Evolutionary conservation across 2,888 invertebrate species (phyloP), one percentile per base, ranked within the genome.

Genomic region (Athetis lepigone): DNA sequence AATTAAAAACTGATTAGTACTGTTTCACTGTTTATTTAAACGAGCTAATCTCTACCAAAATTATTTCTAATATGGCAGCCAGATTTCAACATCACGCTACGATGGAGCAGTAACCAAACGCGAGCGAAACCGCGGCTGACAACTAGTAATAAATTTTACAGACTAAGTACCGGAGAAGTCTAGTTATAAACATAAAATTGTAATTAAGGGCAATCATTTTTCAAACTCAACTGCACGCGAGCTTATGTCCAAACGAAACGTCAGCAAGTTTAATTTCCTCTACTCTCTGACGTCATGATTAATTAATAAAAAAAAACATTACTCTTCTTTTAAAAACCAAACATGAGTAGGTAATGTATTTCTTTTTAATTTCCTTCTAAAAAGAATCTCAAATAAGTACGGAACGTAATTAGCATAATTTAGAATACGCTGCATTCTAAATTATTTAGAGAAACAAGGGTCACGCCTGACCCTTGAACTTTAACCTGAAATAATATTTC

Each of bases 161-260:
- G 40, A 45, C 18, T 9, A 46, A 46, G 50, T 16, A 50, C 19
- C 29, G 21, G 39, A 43, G 36, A 43, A 11, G 39, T 27, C 27
- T 47, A 39, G 37, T 58, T 47, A 43, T 25, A 58, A 58, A 27
- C 42, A 58, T 47, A 36, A 55, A 63, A 59, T 55, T 52, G 40
- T 69, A 69, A 72, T 75, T 67, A 62, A 67, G 55, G 39, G 54
- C 23, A 52, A 51, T 39, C 51, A 75, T 72, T 64, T 61, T 33
- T 76, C 77, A 62, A 69, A 56, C 45, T 69, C 51, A 76, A 49
- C 11, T 50, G 64, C 63, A 68, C 47, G 72, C 60, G 13, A 59
- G 47, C 49, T 73, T 55, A 19, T n/a, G 36, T 18, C 46, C 7
- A 18, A 74, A 40, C 27, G 13, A 33, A 43, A 66, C 19, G 21